Base-by-base conservation (phyloP, 23 tunicate species). In the Trididemnum nubilum region DNA sequence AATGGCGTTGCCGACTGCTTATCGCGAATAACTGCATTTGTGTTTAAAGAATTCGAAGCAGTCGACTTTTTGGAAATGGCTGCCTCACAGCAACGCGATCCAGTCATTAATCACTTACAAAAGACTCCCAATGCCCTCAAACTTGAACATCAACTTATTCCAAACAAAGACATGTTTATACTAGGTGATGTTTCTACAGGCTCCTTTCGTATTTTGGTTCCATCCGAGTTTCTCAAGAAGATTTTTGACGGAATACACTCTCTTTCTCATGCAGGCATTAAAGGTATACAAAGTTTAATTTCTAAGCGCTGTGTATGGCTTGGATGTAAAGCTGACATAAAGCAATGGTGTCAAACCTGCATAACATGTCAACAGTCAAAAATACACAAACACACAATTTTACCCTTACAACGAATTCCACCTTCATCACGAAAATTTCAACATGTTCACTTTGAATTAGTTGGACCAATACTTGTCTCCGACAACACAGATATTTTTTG, bases 391-490 rank as follows among this genome's bases (percentile, higher is more conserved):
- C 88, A 85, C 2, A 64, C 39, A 0, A 23, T n/a, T 0, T 0
- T 80, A 4, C 69, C 77, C 1, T 29, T 85, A 0, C 54, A 44
- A n/a, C 33, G 7, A 3, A 65, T 61, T 1, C 0, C 15, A 1
- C 26, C 26, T 1, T 69, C 83, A 2, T n/a, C 22, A 0, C 34
- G 26, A 18, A 49, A 71, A 66, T 85, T 85, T 77, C 23, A 28
- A 0, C 65, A 67, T 78, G 40, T 85, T 22, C 60, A 77, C 1
- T 40, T 85, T 0, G 89, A 85, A n/a, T 37, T 85, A 0, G 83
- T 78, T 29, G 83, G 89, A 1, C 83, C 89, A 21, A 65, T 85
- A 35, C 89, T 83, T 2, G 34, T 70, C 2, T 49, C 73, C 29
- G 29, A 75, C 3, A 74, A 75, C 49, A 75, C 36, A 28, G 34